These are phyloP conservation scores for Drosophila barbarae DNA, from an alignment of 2,888 invertebrate genomes.

Conservation along the genomic window DNA sequence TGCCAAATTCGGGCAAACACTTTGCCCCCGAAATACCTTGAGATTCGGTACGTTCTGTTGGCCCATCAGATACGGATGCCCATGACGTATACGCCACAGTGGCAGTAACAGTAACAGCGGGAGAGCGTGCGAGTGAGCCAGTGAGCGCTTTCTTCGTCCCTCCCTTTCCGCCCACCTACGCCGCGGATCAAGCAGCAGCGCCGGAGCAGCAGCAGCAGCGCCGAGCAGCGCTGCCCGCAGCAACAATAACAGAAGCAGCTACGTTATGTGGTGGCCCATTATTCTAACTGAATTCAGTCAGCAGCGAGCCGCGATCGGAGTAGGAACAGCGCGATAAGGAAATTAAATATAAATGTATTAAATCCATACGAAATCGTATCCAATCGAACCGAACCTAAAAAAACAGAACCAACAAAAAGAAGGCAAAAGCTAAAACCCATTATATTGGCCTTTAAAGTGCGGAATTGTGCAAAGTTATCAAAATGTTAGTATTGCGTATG, in stretches of 20 bases:
- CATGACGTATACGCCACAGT: conserved; percentile 42
- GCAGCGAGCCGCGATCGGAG: conserved; percentile 72
- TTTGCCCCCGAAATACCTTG: conserved; percentile 34
- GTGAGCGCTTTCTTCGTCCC: conserved; percentile 10
- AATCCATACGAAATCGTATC: conserved; percentile 5
- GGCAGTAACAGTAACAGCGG: conserved; percentile 35
- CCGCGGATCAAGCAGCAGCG: conserved; percentile 8
- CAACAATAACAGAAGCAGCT: conserved; percentile 34
- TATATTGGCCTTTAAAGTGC: conserved; percentile 15
- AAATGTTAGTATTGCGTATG: conserved; percentile 38
- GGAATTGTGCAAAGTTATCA: conserved; percentile 37
- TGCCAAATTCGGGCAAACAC: conserved; percentile 41
- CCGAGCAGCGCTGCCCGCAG: conserved; percentile 18
- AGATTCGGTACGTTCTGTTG: conserved; percentile 21
- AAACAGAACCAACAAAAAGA: neutral
- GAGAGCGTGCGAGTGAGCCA: conserved; percentile 3
- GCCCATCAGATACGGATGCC: conserved; percentile 27
- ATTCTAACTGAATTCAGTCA: conserved; percentile 73
- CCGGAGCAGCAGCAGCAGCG: conserved; percentile 11
- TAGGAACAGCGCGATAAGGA: conserved; percentile 46
- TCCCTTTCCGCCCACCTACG: conserved; percentile 20
- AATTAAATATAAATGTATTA: conserved; percentile 3
- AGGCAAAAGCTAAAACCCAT: conserved; percentile 2
- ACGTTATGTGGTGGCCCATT: conserved; percentile 66
- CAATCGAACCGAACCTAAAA: neutral